These are phyloP conservation scores for Polyploca ridens DNA, from an alignment of 2,888 invertebrate genomes.

Conservation along the genomic window DNA sequence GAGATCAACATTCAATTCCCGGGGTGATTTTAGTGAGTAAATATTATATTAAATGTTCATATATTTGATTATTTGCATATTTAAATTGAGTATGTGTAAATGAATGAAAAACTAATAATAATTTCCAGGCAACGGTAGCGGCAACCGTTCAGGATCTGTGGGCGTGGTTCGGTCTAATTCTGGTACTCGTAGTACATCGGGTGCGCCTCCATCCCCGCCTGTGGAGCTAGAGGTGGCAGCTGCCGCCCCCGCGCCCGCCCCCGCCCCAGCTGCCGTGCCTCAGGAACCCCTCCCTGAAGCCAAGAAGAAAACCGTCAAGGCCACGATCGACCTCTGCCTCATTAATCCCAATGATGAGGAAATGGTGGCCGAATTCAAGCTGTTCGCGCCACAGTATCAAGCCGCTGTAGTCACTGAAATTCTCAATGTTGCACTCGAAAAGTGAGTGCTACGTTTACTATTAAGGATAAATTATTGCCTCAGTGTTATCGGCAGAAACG, in stretches of 20 bases:
- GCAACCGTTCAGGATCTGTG: conserved; percentile 64
- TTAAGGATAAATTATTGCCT: too few species aligned
- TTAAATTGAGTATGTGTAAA: not conserved
- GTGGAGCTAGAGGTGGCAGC: not conserved
- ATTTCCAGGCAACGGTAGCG: conserved; percentile 47
- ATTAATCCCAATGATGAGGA: conserved; percentile 64
- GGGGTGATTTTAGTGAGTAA: conserved; percentile 71
- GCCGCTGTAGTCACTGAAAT: conserved; percentile 69
- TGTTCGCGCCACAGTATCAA: conserved; percentile 62
- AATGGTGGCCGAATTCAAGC: conserved; percentile 59
- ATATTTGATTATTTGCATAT: not conserved
- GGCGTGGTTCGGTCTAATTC: conserved; percentile 62
- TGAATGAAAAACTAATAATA: conserved; percentile 15
- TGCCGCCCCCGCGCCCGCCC: conserved; percentile 21
- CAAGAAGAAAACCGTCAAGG: conserved; percentile 65
- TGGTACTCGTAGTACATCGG: conserved; percentile 49
- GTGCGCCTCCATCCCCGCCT: conserved; percentile 30
- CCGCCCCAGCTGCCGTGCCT: conserved; percentile 33
- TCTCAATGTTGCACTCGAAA: conserved; percentile 67
- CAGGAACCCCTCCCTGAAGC: conserved; percentile 64
- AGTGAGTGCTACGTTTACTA: conserved; percentile 43
- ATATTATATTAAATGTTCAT: not conserved
- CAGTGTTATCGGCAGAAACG: not conserved
- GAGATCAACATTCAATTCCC: conserved; percentile 76
- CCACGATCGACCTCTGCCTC: conserved; percentile 60